Percentiles rank a stretch among this genome's conserved stretches.
These are phyloP conservation scores for Myotis yumanensis DNA, from an alignment of 2,113 vertebrate genomes.

Conservation along the genomic window DNA sequence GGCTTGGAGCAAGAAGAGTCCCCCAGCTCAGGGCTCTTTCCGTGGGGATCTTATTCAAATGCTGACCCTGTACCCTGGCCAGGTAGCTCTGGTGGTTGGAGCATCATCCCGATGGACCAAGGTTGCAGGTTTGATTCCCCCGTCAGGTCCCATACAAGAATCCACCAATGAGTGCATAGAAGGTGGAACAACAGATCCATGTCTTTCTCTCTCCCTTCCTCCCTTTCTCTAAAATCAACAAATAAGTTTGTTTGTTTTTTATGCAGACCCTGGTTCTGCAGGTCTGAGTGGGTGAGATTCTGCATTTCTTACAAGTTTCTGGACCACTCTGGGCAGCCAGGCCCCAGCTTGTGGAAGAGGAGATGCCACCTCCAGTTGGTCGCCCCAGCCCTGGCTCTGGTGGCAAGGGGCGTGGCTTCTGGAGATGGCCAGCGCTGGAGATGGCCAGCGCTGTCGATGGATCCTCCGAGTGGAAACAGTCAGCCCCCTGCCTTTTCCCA, in stretches of 20 bases:
- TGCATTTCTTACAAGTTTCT: background rate
- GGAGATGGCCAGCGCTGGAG: background rate
- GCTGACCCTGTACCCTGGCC: background rate
- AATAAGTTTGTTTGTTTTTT: background rate
- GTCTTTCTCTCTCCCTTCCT: background rate
- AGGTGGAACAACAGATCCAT: background rate
- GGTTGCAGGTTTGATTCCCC: background rate
- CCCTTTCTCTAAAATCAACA: background rate
- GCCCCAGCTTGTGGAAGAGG: background rate
- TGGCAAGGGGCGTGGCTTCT: background rate
- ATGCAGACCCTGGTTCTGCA: background rate
- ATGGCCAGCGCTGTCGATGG: background rate
- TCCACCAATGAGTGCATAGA: background rate
- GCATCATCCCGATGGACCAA: background rate
- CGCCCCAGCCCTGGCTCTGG: background rate
- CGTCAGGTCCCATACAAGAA: background rate
- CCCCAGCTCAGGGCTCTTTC: background rate
- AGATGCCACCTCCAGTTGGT: background rate
- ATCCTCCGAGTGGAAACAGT: background rate
- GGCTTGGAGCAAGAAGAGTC: background rate
- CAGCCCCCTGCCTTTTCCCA: background rate
- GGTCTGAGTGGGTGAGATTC: background rate
- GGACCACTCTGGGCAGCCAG: background rate
- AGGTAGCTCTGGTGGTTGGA: background rate
- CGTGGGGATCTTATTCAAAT: background rate